A percentile compares a stretch with the other conserved stretches of the same genome.
phyloP scores from a whole-genome alignment of 2,113 vertebrate genomes.

The Taxidea taxus region DNA sequence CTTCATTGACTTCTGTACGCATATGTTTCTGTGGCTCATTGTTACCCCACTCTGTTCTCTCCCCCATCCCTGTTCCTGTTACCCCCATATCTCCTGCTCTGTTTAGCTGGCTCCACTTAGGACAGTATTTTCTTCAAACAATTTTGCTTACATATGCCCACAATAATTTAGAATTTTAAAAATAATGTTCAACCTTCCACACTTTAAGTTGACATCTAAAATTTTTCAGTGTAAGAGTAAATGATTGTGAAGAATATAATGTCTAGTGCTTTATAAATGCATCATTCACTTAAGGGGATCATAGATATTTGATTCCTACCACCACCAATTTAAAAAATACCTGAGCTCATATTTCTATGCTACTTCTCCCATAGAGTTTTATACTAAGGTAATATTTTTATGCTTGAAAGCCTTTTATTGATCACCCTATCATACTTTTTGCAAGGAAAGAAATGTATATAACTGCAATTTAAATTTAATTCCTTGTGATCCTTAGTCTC shows the following conservation, averaged over 20 bases:
- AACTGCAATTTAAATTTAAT: background rate
- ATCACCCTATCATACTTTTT: background rate
- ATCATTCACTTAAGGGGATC: background rate
- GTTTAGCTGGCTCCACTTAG: background rate
- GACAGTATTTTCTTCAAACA: background rate
- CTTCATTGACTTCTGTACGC: fast-evolving
- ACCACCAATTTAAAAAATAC: background rate
- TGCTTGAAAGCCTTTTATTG: background rate
- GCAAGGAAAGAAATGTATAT: background rate
- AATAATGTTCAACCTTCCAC: background rate
- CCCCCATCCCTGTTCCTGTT: too few species aligned
- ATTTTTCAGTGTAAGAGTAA: background rate
- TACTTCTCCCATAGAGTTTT: background rate
- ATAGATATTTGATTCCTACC: background rate
- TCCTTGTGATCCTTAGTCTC: background rate
- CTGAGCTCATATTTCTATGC: background rate
- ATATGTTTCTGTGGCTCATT: background rate
- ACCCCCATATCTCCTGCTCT: background rate
- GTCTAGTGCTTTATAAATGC: background rate
- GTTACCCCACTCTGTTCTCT: background rate
- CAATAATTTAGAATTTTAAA: conserved; percentile 16
- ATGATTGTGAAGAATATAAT: background rate
- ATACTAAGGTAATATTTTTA: background rate
- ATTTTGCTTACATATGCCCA: background rate
- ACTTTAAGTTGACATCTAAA: background rate